These are phyloP conservation scores for Pilophorus perplexus DNA, from an alignment of 2,888 invertebrate species.

Conservation along the genomic window DNA sequence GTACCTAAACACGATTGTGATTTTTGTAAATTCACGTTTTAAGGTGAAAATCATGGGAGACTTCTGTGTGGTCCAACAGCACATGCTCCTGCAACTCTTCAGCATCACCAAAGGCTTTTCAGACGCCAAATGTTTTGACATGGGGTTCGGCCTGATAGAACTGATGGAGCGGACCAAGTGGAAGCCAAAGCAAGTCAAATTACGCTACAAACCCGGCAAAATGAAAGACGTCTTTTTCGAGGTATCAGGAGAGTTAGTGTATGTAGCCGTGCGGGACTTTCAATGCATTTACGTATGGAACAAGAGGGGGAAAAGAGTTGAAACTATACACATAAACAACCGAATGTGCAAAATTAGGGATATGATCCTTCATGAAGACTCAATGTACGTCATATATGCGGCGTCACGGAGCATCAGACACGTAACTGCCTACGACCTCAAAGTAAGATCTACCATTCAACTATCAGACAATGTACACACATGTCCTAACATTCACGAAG, in stretches of 20 bases:
- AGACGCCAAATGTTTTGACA: conserved; percentile 44
- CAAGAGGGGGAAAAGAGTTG: conserved; percentile 36
- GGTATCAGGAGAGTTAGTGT: conserved; percentile 9
- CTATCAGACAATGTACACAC: not conserved
- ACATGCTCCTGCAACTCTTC: conserved; percentile 43
- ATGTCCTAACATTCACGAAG: not conserved
- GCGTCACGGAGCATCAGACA: conserved; percentile 43
- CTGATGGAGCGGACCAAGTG: conserved; percentile 32
- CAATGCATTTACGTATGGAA: conserved; percentile 44
- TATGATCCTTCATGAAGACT: conserved; percentile 29
- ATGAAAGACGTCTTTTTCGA: conserved; percentile 31
- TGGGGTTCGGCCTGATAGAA: conserved; percentile 37
- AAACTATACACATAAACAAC: conserved; percentile 44
- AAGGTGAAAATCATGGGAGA: conserved; percentile 1
- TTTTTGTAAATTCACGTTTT: not conserved
- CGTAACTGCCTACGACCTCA: conserved; percentile 39
- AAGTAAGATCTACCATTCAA: conserved; percentile 16
- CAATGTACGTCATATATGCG: conserved; percentile 43
- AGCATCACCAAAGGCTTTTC: conserved; percentile 23
- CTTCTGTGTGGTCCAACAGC: conserved; percentile 37
- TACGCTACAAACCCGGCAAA: conserved; percentile 32
- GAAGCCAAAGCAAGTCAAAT: conserved; percentile 12
- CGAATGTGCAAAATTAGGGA: conserved; percentile 42
- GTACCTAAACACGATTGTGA: no score
- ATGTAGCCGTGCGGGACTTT: conserved; percentile 39